A percentile compares a stretch with the other conserved stretches of the same genome.
phyloP scores from a whole-genome alignment of 2,888 invertebrate species.

The Leucophenga montana region DNA sequence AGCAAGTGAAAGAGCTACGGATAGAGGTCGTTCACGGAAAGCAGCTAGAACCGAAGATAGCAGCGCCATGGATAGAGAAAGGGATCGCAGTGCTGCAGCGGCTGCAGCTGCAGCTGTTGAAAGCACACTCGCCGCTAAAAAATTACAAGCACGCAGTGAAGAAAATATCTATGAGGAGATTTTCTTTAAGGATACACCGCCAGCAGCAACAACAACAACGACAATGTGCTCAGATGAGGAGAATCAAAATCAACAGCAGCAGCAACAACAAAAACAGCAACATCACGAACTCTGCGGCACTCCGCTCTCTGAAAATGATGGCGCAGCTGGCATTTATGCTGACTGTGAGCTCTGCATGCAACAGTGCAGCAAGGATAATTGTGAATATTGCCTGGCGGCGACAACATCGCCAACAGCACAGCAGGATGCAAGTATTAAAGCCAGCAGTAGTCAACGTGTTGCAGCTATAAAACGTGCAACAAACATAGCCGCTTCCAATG shows the following conservation, averaged over 20 bases:
- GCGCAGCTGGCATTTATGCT: conserved; percentile 51
- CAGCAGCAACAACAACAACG: conserved; percentile 31
- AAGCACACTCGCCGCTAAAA: conserved; percentile 43
- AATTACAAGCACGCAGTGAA: conserved; percentile 69
- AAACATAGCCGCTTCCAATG: neutral
- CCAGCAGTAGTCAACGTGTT: conserved; percentile 27
- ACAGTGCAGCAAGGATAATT: conserved; percentile 70
- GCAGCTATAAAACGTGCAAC: conserved; percentile 30
- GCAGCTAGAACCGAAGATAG: no score
- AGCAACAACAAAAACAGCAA: conserved; percentile 32
- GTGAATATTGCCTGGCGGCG: conserved; percentile 65
- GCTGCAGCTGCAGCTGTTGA: neutral
- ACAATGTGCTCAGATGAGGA: conserved; percentile 47
- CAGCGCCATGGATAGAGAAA: neutral
- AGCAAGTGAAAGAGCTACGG: neutral
- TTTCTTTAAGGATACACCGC: conserved; percentile 69
- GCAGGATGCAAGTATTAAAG: neutral
- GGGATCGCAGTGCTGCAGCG: neutral
- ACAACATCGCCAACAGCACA: neutral
- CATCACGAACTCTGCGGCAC: conserved; percentile 24
- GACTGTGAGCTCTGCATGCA: conserved; percentile 72
- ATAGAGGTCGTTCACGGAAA: no score
- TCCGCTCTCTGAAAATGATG: conserved; percentile 29
- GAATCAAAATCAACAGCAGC: conserved; percentile 47
- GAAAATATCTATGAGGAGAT: conserved; percentile 74